Conservation (phyloP, 2,888 invertebrate genomes). For the Caenorhabditis drosophilae region DNA sequence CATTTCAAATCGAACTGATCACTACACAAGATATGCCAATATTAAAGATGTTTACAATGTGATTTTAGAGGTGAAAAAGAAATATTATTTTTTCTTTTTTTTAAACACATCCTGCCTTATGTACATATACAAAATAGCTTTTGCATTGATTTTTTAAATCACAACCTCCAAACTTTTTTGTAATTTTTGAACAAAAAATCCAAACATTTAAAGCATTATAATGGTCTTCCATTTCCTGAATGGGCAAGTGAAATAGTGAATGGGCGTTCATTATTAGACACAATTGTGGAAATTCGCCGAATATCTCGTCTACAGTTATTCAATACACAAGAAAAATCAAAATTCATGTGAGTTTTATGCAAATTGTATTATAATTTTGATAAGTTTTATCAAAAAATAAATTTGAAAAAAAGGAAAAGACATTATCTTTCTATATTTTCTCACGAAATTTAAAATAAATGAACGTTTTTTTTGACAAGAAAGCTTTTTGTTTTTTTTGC, state of each 20-base stretch:
- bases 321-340: slow-evolving; percentile 30
- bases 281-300: slow-evolving; percentile 29
- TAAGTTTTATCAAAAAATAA: too few relatives aligned
- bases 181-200: not conserved
- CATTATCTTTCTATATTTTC: too few relatives aligned
- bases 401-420: too few relatives aligned
- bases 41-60: slow-evolving; percentile 40
- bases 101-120: too few relatives aligned
- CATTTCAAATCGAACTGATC: slow-evolving; percentile 20
- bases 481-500: too few relatives aligned
- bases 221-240: slow-evolving; percentile 30
- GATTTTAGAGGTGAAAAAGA: slow-evolving; percentile 22
- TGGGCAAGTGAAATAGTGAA: slow-evolving; percentile 28
- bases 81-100: not conserved
- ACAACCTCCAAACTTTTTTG: not conserved
- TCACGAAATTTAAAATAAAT: too few relatives aligned
- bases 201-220: slow-evolving; percentile 23
- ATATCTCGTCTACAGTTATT: slow-evolving; percentile 31
- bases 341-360: slow-evolving; percentile 31
- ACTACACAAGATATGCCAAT: slow-evolving; percentile 16
- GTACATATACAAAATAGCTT: too few relatives aligned
- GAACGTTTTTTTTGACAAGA: too few relatives aligned
- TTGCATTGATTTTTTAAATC: too few relatives aligned
- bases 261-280: slow-evolving; percentile 19
- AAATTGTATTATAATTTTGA: too few relatives aligned